Percentiles rank a stretch among this genome's conserved stretches.
Evolutionary conservation across 2,113 vertebrate species (phyloP).

Genomic region (Prinia subflava): DNA sequence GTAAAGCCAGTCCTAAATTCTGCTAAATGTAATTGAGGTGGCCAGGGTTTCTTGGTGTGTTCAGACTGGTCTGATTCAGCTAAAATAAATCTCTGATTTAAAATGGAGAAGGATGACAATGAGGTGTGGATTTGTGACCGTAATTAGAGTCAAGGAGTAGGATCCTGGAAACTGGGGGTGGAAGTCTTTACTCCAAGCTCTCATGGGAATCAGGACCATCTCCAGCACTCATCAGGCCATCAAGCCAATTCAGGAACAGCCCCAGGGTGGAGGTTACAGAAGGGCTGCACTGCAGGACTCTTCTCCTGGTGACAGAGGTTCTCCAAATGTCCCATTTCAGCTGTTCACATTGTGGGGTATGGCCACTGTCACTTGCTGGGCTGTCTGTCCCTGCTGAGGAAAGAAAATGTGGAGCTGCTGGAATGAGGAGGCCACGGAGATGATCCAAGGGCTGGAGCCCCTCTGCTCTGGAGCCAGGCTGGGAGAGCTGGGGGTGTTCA

Average conservation of each 20-base stretch:
- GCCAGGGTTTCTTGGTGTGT: neutral
- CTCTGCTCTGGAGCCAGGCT: neutral
- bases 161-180: neutral
- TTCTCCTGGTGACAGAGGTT: neutral
- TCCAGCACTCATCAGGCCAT: neutral
- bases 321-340: neutral
- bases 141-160: neutral
- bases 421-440: accelerated
- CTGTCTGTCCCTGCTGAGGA: neutral
- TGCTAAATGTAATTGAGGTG: neutral
- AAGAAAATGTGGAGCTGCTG: neutral
- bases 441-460: neutral
- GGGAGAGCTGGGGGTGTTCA: neutral
- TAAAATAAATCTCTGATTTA: neutral
- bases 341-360: neutral
- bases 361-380: neutral
- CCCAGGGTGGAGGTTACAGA: neutral
- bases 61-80: neutral
- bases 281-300: neutral
- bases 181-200: neutral
- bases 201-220: neutral
- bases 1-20: neutral
- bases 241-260: neutral
- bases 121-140: neutral
- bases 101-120: neutral